These are phyloP conservation scores for Reticulitermes lucifugus DNA, from an alignment of 2,888 invertebrate species.

Conservation along the genomic window DNA sequence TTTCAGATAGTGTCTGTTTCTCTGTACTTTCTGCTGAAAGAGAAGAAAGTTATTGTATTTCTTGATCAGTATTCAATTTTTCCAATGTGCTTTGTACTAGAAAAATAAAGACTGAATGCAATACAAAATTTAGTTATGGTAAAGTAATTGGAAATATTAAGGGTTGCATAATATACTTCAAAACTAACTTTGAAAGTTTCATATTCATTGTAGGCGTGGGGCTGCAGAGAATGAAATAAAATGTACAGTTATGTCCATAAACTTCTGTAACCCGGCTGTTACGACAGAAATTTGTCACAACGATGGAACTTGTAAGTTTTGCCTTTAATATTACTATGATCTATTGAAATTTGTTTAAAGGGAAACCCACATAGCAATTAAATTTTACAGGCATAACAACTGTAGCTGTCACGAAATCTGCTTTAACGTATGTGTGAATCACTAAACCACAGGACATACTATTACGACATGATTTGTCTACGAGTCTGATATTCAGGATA, in stretches of 20 bases:
- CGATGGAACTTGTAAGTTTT: no score
- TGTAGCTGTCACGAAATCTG: no score
- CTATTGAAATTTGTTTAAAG: no score
- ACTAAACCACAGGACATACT: no score
- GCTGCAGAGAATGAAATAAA: background rate
- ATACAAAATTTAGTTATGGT: background rate
- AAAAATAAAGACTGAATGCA: constrained; percentile 31
- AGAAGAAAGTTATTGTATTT: constrained; percentile 2
- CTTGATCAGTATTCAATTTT: constrained; percentile 20
- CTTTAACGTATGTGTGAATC: no score
- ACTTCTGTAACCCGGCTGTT: no score
- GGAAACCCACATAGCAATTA: no score
- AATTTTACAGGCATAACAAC: no score
- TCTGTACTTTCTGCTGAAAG: background rate
- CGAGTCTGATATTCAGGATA: no score
- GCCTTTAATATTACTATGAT: no score
- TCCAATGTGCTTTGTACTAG: constrained; percentile 33
- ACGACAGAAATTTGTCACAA: no score
- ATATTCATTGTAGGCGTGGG: background rate
- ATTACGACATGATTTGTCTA: no score
- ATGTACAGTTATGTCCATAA: background rate
- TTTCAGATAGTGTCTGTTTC: background rate
- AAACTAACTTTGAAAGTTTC: background rate
- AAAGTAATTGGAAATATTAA: background rate
- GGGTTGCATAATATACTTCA: background rate